Evolutionary conservation across 2,113 vertebrate species (phyloP).

Genomic region (Burhinus oedicnemus): DNA sequence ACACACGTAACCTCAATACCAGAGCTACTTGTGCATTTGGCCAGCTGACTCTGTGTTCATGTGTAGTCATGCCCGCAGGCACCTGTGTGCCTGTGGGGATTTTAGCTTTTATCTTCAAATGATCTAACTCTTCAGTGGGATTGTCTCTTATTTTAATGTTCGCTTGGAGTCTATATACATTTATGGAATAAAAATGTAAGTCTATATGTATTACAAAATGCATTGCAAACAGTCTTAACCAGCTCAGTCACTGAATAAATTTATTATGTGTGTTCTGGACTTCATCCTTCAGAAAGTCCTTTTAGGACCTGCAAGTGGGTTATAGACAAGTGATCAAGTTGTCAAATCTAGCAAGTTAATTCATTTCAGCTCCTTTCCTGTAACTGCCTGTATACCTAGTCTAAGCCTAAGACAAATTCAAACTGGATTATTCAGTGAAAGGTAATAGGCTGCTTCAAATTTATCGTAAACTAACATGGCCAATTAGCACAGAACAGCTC

Average conservation of each 20-base stretch:
- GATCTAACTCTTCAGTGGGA: background rate
- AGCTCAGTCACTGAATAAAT: background rate
- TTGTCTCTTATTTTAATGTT: background rate
- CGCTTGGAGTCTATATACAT: background rate
- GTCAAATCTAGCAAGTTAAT: background rate
- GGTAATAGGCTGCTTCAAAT: background rate
- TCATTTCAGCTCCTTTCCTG: background rate
- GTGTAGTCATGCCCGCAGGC: background rate
- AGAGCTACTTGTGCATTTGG: background rate
- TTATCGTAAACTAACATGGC: background rate
- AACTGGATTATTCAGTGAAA: background rate
- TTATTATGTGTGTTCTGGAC: background rate
- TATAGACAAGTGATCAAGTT: background rate
- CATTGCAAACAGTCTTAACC: background rate
- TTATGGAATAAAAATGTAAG: conserved; percentile 12
- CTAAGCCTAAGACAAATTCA: background rate
- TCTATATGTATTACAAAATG: background rate
- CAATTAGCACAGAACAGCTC: background rate
- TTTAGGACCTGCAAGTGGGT: background rate
- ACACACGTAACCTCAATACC: background rate
- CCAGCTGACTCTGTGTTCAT: background rate
- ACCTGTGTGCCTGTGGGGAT: background rate
- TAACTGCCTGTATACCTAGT: background rate
- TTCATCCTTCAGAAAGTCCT: background rate
- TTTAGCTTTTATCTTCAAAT: background rate